Percentiles rank a stretch among this genome's conserved stretches.
phyloP scores from a whole-genome alignment of 2,888 invertebrate genomes.

The Itoplectis maculator region DNA sequence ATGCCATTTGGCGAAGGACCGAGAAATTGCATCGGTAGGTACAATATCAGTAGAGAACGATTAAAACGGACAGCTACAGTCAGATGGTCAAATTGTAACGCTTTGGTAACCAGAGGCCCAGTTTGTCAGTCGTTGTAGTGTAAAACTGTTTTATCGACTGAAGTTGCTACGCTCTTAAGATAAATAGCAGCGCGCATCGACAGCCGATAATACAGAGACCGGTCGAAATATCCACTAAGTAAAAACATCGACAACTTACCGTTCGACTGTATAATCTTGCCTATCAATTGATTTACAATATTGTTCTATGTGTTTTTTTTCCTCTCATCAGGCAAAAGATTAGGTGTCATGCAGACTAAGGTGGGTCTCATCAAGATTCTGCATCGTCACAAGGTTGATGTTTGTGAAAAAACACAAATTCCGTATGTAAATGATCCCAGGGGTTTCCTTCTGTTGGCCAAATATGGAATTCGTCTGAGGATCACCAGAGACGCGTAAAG shows the following conservation, averaged over 20 bases:
- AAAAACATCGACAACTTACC: neutral
- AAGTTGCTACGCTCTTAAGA: neutral
- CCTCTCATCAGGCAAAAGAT: constrained; percentile 74
- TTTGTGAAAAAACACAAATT: constrained; percentile 79
- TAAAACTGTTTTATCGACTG: neutral
- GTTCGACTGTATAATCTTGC: neutral
- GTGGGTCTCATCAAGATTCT: constrained; percentile 81
- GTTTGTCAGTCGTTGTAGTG: neutral
- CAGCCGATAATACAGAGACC: neutral
- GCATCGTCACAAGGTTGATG: constrained; percentile 78
- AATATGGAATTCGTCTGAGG: constrained; percentile 77
- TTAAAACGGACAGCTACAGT: neutral
- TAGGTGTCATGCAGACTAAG: constrained; percentile 81
- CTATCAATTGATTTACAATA: neutral
- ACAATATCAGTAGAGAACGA: neutral
- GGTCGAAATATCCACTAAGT: neutral
- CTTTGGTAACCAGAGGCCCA: too few relatives aligned
- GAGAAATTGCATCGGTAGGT: constrained; percentile 71
- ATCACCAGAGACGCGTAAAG: constrained; percentile 68
- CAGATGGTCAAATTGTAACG: neutral
- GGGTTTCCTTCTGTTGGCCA: constrained; percentile 74
- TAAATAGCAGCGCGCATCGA: neutral
- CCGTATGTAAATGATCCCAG: constrained; percentile 74
- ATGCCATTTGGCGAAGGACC: constrained; percentile 71
- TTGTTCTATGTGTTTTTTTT: neutral